A percentile compares a stretch with the other conserved stretches of the same genome.
These are phyloP conservation scores for Falco naumanni DNA, from an alignment of 2,797 vertebrate genomes.

Conservation along the genomic window DNA sequence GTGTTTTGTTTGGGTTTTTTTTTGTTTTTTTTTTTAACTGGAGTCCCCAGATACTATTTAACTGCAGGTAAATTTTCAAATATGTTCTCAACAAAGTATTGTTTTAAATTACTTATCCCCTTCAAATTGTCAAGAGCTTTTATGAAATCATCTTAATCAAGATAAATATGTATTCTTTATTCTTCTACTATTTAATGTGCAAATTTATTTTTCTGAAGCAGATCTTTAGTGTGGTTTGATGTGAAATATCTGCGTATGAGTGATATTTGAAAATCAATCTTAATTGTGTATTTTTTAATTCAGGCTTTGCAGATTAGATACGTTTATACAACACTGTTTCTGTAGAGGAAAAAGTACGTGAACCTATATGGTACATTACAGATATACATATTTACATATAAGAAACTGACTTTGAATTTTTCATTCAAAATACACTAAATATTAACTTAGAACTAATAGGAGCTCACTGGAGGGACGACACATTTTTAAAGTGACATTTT, in stretches of 20 bases:
- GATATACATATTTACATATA: background rate
- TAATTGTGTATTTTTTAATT: slow-evolving; percentile 11
- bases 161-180: slow-evolving; percentile 62
- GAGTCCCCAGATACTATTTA: slow-evolving; percentile 72
- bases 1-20: background rate
- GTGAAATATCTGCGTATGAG: background rate
- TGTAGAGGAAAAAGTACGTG: background rate
- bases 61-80: slow-evolving; percentile 71
- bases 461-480: slow-evolving; percentile 52
- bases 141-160: slow-evolving; percentile 60
- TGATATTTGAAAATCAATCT: slow-evolving; percentile 36
- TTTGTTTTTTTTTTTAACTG: background rate
- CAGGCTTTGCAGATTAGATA: background rate
- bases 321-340: background rate
- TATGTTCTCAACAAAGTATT: slow-evolving; percentile 46
- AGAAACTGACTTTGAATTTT: slow-evolving; percentile 19
- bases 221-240: slow-evolving; percentile 20
- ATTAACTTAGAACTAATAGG: slow-evolving; percentile 65
- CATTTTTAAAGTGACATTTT: slow-evolving; percentile 76
- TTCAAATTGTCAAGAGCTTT: slow-evolving; percentile 21
- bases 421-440: slow-evolving; percentile 69
- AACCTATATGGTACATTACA: background rate
- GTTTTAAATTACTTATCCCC: slow-evolving; percentile 21
- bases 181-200: slow-evolving; percentile 48
- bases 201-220: slow-evolving; percentile 40